phyloP scores from a whole-genome alignment of 2,888 invertebrate species.

The Nomada lathburiana region DNA sequence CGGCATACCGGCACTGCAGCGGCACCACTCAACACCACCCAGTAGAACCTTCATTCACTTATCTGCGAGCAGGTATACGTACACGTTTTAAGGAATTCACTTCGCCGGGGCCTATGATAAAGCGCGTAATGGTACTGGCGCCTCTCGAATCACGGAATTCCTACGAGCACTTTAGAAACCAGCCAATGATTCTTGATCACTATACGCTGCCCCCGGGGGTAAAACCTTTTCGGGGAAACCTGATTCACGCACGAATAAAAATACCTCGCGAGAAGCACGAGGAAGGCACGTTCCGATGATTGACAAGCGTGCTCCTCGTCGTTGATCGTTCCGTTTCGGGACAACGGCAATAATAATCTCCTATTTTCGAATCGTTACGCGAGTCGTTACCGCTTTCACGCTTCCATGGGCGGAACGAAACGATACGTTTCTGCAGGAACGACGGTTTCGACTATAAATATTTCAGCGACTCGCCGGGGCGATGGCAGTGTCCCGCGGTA shows the following conservation, averaged over 20 bases:
- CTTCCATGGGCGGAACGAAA: neutral
- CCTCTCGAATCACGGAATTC: conserved; percentile 15
- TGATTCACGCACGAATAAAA: conserved; percentile 43
- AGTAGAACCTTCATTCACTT: conserved; percentile 56
- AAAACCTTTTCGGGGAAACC: neutral
- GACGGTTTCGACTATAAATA: neutral
- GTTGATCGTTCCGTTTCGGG: neutral
- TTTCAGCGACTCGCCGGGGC: neutral
- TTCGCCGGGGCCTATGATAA: conserved; percentile 1
- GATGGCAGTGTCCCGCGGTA: conserved; percentile 9
- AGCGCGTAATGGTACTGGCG: conserved; percentile 11
- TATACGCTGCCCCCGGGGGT: neutral
- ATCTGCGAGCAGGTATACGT: conserved; percentile 45
- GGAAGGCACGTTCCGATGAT: conserved; percentile 42
- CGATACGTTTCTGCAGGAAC: neutral
- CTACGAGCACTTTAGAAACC: conserved; percentile 6
- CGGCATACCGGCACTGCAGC: conserved; percentile 40
- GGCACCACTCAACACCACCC: conserved; percentile 39
- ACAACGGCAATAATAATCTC: conserved; percentile 8
- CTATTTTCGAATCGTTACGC: conserved; percentile 14
- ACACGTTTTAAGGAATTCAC: conserved; percentile 39
- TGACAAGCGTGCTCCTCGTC: conserved; percentile 27
- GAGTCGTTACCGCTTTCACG: neutral
- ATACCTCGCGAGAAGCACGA: conserved; percentile 34
- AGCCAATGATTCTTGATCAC: neutral